Conservation (phyloP, 2,888 invertebrate genomes). For the Pristionchus arcanus region DNA sequence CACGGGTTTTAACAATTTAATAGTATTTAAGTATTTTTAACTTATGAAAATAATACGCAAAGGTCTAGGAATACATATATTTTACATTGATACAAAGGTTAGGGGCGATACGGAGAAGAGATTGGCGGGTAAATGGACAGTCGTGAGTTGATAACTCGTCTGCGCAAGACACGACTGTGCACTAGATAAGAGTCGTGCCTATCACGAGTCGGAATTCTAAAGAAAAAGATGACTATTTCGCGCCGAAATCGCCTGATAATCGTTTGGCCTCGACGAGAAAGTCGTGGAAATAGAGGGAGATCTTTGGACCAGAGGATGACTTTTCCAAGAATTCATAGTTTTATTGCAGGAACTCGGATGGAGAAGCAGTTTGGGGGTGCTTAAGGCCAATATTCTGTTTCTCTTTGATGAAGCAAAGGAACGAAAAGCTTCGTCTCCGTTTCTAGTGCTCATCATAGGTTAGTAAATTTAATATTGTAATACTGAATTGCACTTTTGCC, state of each 20-base stretch:
- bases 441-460: slow-evolving; percentile 73
- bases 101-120: neutral
- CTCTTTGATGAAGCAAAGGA: slow-evolving; percentile 71
- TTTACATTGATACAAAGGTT: neutral
- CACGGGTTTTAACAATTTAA: neutral
- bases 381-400: slow-evolving; percentile 77
- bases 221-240: slow-evolving; percentile 39
- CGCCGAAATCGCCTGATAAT: slow-evolving; percentile 32
- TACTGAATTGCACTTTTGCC: no score
- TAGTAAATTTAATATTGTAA: neutral
- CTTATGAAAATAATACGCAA: neutral
- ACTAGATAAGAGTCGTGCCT: slow-evolving; percentile 54
- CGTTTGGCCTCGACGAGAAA: slow-evolving; percentile 6
- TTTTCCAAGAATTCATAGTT: no score
- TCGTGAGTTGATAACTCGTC: slow-evolving; percentile 33
- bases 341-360: slow-evolving; percentile 75
- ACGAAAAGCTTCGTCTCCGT: slow-evolving; percentile 66
- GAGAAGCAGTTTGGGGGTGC: slow-evolving; percentile 72
- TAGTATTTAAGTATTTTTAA: neutral
- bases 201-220: slow-evolving; percentile 22
- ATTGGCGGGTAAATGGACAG: slow-evolving; percentile 33
- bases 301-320: neutral
- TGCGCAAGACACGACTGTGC: slow-evolving; percentile 49
- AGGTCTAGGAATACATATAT: neutral
- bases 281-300: slow-evolving; percentile 7